phyloP scores from a whole-genome alignment of 2,797 vertebrate genomes.

The Momotus momota region DNA sequence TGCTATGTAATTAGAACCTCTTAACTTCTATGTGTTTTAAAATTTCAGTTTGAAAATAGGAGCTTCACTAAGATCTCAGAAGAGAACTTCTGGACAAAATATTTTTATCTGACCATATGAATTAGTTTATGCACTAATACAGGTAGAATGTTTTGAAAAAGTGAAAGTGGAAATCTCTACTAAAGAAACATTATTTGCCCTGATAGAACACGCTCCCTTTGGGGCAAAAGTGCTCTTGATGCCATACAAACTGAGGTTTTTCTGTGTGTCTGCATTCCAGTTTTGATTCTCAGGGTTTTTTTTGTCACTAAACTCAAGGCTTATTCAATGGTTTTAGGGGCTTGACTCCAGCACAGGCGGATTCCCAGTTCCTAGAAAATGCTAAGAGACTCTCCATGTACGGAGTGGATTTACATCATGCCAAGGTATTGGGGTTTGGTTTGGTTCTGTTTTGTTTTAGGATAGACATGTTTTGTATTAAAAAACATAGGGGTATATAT shows the following conservation, averaged over 20 bases:
- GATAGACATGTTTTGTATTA: not conserved
- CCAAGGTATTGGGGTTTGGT: slow-evolving; percentile 85
- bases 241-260: not conserved
- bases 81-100: not conserved
- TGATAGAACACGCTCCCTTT: not conserved
- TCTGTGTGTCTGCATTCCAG: not conserved
- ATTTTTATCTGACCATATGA: not conserved
- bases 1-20: not conserved
- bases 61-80: not conserved
- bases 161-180: not conserved
- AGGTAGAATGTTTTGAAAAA: not conserved
- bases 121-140: not conserved
- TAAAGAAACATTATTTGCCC: not conserved
- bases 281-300: not conserved
- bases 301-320: slow-evolving; percentile 14
- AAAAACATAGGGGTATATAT: not conserved
- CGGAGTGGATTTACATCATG: slow-evolving; percentile 95
- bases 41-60: not conserved
- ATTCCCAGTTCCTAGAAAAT: slow-evolving; percentile 95
- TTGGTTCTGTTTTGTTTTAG: not conserved
- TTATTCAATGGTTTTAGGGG: slow-evolving; percentile 83
- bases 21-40: not conserved
- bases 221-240: not conserved
- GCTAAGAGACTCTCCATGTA: slow-evolving; percentile 99
- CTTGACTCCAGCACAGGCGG: slow-evolving; percentile 95